These are phyloP conservation scores for Nipponacmea schrenckii DNA, from an alignment of 2,888 invertebrate species.

Conservation along the genomic window DNA sequence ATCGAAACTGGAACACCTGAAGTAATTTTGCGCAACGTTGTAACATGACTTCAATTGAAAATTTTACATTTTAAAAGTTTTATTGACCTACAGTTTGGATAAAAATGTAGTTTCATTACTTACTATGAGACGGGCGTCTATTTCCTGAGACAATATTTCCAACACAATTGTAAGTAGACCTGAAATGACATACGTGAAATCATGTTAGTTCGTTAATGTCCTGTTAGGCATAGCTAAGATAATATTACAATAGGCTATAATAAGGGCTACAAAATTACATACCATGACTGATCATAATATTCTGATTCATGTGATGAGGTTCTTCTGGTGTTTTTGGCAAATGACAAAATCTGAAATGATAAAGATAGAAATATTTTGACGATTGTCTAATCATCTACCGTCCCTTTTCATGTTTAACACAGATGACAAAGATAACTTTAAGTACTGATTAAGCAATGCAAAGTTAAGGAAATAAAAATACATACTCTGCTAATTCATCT, in stretches of 20 bases:
- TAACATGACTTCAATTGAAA: too few species aligned
- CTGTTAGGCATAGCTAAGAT: not conserved
- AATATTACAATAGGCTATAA: too few species aligned
- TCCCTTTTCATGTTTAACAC: not conserved
- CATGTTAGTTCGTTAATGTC: not conserved
- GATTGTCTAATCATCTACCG: not conserved
- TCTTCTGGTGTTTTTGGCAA: conserved; percentile 59
- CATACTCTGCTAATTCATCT: conserved; percentile 64
- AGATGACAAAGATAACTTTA: too few species aligned
- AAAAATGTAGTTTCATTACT: conserved; percentile 23
- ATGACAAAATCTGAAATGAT: conserved; percentile 55
- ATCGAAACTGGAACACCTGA: too few species aligned
- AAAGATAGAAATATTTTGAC: not conserved
- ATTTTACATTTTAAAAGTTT: too few species aligned
- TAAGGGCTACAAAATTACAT: conserved; percentile 22
- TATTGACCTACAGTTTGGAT: too few species aligned
- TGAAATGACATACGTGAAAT: conserved; percentile 35
- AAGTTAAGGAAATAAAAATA: not conserved
- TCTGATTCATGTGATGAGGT: conserved; percentile 67
- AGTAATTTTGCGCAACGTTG: too few species aligned
- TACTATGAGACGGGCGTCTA: conserved; percentile 63
- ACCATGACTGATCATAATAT: conserved; percentile 67
- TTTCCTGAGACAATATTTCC: conserved; percentile 65
- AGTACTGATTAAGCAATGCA: too few species aligned
- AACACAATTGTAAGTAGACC: conserved; percentile 63